Percentiles rank a stretch among this genome's conserved stretches.
Conservation (phyloP, 2,113 vertebrate species). For the Albula goreensis region DNA sequence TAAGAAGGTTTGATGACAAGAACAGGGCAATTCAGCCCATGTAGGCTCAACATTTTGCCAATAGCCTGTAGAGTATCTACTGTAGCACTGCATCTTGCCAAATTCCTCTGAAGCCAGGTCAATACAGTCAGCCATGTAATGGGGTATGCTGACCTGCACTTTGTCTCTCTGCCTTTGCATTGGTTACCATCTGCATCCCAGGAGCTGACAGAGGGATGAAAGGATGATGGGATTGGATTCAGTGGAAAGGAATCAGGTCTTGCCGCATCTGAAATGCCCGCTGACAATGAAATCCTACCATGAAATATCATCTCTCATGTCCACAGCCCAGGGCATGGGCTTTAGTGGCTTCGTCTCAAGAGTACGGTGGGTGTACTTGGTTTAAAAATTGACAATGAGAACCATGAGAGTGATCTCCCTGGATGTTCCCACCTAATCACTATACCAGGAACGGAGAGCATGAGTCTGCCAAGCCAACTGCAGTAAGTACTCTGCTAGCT, state of each 20-base stretch:
- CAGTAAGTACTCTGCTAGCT: not conserved
- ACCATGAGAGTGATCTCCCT: not conserved
- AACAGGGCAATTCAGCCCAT: no score
- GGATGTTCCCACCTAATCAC: not conserved
- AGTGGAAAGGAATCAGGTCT: not conserved
- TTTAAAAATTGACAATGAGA: constrained; percentile 40
- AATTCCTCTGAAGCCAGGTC: not conserved
- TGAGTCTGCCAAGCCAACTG: not conserved
- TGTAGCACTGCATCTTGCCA: no score
- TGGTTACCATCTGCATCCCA: not conserved
- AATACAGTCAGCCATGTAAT: not conserved
- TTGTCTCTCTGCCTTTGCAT: not conserved
- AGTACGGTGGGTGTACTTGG: constrained; percentile 32
- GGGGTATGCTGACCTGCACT: not conserved
- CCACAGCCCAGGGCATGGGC: constrained; percentile 1
- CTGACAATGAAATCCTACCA: not conserved
- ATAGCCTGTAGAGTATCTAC: not conserved
- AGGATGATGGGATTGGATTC: not conserved
- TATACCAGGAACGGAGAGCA: not conserved
- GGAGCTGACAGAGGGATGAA: not conserved
- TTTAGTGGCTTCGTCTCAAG: constrained; percentile 40
- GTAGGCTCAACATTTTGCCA: not conserved
- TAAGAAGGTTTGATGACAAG: no score
- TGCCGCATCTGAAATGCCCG: not conserved
- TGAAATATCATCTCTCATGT: constrained; percentile 11